Conservation (phyloP, 1,140 invertebrate species). For the Drosophila erecta region DNA sequence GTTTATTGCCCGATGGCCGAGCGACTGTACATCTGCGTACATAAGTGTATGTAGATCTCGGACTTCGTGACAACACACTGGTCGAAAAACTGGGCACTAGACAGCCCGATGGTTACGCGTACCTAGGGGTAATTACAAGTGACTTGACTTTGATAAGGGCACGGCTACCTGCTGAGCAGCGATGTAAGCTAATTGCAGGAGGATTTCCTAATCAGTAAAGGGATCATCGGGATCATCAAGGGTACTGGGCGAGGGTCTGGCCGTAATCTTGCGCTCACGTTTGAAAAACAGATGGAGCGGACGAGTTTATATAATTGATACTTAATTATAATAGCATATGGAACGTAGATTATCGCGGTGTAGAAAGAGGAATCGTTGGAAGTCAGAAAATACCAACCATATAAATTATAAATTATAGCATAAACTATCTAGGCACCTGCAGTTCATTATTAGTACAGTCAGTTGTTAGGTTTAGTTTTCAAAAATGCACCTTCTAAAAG, state of each 20-base stretch:
- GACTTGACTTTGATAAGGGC: conserved; percentile 28
- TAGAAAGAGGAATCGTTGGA: not conserved
- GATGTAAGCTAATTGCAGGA: conserved; percentile 10
- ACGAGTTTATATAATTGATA: not conserved
- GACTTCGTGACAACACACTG: conserved; percentile 23
- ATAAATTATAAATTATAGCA: no score
- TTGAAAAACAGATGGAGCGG: not conserved
- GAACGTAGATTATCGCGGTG: not conserved
- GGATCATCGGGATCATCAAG: not conserved
- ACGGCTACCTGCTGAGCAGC: conserved; percentile 14
- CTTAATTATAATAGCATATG: no score
- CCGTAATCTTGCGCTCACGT: not conserved
- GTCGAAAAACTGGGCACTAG: not conserved
- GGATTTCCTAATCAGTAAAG: conserved; percentile 1
- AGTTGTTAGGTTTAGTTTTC: not conserved
- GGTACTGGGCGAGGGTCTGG: conserved; percentile 11
- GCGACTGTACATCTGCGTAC: conserved; percentile 10
- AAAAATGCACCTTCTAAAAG: not conserved
- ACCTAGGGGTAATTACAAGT: not conserved
- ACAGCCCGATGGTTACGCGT: not conserved
- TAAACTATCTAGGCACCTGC: no score
- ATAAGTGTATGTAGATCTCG: not conserved
- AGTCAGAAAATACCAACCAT: no score
- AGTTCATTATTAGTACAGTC: no score
- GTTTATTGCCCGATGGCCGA: conserved; percentile 20